Base-by-base conservation (phyloP, 2,113 vertebrate genomes). In the Cynocephalus volans region DNA sequence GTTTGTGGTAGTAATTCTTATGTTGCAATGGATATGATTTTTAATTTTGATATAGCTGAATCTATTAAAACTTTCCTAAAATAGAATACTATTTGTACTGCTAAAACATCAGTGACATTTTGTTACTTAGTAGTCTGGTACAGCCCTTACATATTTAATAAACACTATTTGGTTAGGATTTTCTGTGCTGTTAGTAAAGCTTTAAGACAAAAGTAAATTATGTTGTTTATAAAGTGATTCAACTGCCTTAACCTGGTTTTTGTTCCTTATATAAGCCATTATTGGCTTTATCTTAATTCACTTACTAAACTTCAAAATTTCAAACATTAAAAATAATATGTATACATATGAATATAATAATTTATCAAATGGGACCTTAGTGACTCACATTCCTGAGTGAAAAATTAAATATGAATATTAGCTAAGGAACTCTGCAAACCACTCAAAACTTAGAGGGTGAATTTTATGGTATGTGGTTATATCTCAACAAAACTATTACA, bases 201-300 rank as follows among this genome's bases (percentile, higher is more conserved):
- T 76, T 88, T 75, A 83, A 88, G 64, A 62, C 41, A 90, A 64
- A 96, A 69, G 12, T 90, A 92, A 80, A 64, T 80, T 54, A 41
- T 79, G 10, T 76, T 93, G 33, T 82, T 90, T 87, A 65, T 87
- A 23, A 88, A 94, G 31, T 93, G 24, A 96, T 81, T 76, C 92
- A 70, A 67, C 56, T 95, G 33, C 31, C 24, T 65, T 90, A 60
- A 48, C 48, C 24, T 65, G 76, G 52, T 62, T 96, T 89, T 95
- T 94, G 12, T 96, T 97, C n/a, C 62, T 69, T 85, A 14, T 80
- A 45, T 88, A 89, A 48, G 48, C 70, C 87, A 86, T 64, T 62
- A 73, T 83, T 84, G n/a, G 4, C 54, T 94, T 96, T 96, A 92
- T 95, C 54, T 92, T 97, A 94, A 92, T 93, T 96, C 96, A 3